Conservation (phyloP, 1,140 invertebrate genomes). For the Zeugodacus cucurbitae region DNA sequence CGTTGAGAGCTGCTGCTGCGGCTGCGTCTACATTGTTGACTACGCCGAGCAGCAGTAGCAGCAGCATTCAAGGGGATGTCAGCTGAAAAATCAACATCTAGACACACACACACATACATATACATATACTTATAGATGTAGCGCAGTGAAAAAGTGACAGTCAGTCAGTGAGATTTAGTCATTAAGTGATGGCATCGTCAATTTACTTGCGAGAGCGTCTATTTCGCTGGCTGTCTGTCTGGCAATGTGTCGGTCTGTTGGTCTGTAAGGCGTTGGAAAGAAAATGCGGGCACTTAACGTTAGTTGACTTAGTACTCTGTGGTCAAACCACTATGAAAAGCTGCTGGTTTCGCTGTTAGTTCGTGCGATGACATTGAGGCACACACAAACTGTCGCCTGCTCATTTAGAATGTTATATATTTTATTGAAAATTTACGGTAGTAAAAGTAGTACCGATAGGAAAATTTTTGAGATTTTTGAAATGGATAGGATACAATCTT, state of each 20-base stretch:
- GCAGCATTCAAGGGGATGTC: not conserved
- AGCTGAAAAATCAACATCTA: not conserved
- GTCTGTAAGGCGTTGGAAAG: not conserved
- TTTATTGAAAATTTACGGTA: too few relatives aligned
- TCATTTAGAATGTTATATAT: not conserved
- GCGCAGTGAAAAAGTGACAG: not conserved
- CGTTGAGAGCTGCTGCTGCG: constrained; percentile 46
- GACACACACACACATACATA: not conserved
- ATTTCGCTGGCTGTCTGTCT: not conserved
- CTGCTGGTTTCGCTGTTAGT: not conserved
- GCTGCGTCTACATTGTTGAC: not conserved
- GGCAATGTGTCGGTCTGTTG: not conserved
- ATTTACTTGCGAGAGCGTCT: not conserved
- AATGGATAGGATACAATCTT: too few relatives aligned
- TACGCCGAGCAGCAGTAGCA: not conserved
- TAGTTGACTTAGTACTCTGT: not conserved
- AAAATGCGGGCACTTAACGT: not conserved
- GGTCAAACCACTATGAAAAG: not conserved
- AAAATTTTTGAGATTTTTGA: too few relatives aligned
- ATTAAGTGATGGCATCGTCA: not conserved
- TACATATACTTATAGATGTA: not conserved
- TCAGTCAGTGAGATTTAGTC: not conserved
- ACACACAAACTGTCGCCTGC: not conserved
- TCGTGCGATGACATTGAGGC: not conserved
- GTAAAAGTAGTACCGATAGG: too few relatives aligned